Percentiles rank a stretch among this genome's conserved stretches.
These are phyloP conservation scores for Oxystoma pomonae DNA, from an alignment of 2,888 invertebrate genomes.

Conservation along the genomic window DNA sequence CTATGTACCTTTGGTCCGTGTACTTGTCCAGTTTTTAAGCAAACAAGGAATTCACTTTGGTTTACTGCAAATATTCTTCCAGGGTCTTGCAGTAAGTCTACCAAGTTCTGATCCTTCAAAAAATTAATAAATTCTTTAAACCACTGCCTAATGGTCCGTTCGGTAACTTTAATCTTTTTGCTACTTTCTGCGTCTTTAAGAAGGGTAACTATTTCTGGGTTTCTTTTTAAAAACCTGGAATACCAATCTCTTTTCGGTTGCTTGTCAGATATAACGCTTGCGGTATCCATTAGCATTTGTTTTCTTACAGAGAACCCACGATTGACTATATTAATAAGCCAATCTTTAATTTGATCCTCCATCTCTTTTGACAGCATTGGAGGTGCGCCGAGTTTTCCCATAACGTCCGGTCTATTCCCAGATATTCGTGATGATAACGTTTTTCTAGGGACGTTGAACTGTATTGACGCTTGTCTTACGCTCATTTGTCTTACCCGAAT, in stretches of 20 bases:
- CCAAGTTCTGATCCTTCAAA: background rate
- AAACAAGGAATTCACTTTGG: background rate
- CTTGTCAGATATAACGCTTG: background rate
- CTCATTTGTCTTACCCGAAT: background rate
- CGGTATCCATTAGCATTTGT: background rate
- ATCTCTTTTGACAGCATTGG: background rate
- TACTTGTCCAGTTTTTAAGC: background rate
- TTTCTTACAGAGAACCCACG: background rate
- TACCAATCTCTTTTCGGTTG: background rate
- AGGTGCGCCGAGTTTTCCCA: background rate
- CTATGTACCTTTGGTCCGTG: background rate
- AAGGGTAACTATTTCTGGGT: background rate
- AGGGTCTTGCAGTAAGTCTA: background rate
- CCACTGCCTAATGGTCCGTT: background rate
- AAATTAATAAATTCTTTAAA: background rate
- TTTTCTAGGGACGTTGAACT: background rate
- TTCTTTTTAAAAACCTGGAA: background rate
- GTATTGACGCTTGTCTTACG: background rate
- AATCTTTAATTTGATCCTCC: background rate
- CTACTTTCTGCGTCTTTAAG: background rate
- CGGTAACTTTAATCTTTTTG: background rate
- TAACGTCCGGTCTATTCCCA: background rate
- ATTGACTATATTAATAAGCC: background rate
- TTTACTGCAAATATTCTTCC: background rate
- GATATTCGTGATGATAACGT: background rate